These are phyloP conservation scores for Henricia sp. DNA, from an alignment of 53 echinoderm and acorn worm species.

Conservation along the genomic window DNA sequence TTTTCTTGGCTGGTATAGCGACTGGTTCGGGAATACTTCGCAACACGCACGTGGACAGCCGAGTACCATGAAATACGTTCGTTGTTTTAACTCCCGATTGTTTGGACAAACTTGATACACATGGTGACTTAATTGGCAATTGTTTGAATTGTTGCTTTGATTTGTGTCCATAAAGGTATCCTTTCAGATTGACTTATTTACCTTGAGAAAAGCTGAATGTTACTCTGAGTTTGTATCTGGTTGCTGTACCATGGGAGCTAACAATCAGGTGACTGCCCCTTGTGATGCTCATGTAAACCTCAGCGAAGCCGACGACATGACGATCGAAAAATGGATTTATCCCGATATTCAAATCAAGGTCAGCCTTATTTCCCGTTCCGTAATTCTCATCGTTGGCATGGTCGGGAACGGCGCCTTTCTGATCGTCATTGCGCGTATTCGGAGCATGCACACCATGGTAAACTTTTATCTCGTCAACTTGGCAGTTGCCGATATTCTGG, in stretches of 20 bases:
- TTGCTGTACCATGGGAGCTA: conserved; percentile 20
- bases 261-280: background rate
- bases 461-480: conserved; percentile 45
- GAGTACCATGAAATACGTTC: too few species aligned
- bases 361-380: background rate
- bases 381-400: conserved; percentile 19
- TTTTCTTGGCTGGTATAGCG: too few species aligned
- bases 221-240: too few species aligned
- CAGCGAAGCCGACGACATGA: conserved; percentile 7
- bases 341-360: background rate
- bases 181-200: too few species aligned
- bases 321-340: conserved; percentile 10
- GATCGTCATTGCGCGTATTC: conserved; percentile 16
- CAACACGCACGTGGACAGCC: too few species aligned
- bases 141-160: too few species aligned
- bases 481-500: conserved; percentile 32
- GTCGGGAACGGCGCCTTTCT: conserved; percentile 42
- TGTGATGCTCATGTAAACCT: conserved; percentile 26
- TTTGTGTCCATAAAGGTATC: too few species aligned
- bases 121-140: too few species aligned
- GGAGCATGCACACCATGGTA: conserved; percentile 39
- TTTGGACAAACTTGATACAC: too few species aligned
- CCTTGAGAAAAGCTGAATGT: too few species aligned
- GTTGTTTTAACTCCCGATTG: too few species aligned
- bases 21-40: too few species aligned